These are phyloP conservation scores for Mycteria americana DNA, from an alignment of 2,797 vertebrate species.

Conservation along the genomic window DNA sequence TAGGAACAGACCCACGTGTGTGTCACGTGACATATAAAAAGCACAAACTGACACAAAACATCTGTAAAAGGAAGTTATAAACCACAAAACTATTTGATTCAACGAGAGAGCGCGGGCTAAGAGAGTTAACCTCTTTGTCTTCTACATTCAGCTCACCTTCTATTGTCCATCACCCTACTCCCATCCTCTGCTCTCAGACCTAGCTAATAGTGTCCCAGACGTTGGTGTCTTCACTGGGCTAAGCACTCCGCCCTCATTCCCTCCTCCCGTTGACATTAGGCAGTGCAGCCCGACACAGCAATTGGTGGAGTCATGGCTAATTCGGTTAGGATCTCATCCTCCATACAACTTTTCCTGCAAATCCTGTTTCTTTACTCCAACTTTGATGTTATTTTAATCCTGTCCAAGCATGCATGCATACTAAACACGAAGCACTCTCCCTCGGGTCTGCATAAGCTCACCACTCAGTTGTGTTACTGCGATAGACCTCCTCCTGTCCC, in stretches of 20 bases:
- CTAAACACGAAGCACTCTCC: not conserved
- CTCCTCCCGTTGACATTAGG: not conserved
- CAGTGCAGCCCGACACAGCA: not conserved
- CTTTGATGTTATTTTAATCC: not conserved
- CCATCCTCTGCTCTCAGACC: not conserved
- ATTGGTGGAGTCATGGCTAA: not conserved
- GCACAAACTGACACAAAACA: not conserved
- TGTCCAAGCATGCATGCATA: not conserved
- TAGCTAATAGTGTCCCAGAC: not conserved
- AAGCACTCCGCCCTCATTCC: rapidly evolving
- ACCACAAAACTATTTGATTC: not conserved
- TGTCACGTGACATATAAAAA: rapidly evolving
- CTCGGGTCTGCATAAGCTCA: not conserved
- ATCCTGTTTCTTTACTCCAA: not conserved
- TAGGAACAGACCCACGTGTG: not conserved
- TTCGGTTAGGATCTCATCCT: not conserved
- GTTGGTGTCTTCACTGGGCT: rapidly evolving
- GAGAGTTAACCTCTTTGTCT: not conserved
- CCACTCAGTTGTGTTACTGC: not conserved
- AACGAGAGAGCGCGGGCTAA: rapidly evolving
- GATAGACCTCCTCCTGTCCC: rapidly evolving
- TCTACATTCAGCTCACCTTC: not conserved
- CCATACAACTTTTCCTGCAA: not conserved
- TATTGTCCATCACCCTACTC: rapidly evolving
- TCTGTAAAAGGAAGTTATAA: not conserved